Evolutionary conservation across 1,140 invertebrate species (phyloP).

Genomic region (Heterodera carotae): DNA sequence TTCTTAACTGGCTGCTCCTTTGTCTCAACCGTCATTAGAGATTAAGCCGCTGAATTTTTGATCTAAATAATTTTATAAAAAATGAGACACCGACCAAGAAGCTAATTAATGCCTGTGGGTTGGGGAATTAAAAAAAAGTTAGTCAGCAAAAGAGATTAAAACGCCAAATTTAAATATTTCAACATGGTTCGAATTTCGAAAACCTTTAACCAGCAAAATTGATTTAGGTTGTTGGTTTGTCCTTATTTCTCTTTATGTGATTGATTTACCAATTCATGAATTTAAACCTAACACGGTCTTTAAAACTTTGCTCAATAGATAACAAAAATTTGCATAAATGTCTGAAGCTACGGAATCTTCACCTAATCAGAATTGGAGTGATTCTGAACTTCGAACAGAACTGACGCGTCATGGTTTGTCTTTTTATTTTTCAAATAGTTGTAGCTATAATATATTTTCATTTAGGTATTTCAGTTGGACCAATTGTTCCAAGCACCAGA

Average conservation of each 20-base stretch:
- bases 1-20: background rate
- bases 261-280: too few relatives aligned
- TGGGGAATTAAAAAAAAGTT: background rate
- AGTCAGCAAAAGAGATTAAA: background rate
- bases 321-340: background rate
- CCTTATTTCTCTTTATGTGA: too few relatives aligned
- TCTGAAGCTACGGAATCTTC: background rate
- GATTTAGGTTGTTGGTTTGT: too few relatives aligned
- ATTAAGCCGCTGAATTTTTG: too few relatives aligned
- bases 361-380: slow-evolving; percentile 10
- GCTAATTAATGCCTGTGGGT: too few relatives aligned
- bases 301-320: too few relatives aligned
- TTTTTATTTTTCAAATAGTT: background rate
- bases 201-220: too few relatives aligned
- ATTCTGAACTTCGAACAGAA: slow-evolving; percentile 22
- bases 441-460: background rate
- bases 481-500: slow-evolving; percentile 29
- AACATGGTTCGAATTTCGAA: too few relatives aligned
- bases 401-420: slow-evolving; percentile 16
- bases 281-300: too few relatives aligned
- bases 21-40: background rate
- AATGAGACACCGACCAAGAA: too few relatives aligned
- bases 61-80: too few relatives aligned
- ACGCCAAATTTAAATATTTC: background rate
- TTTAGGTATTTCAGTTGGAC: slow-evolving; percentile 26